Conservation (phyloP, 2,888 invertebrate genomes). For the Erebia ligea region DNA sequence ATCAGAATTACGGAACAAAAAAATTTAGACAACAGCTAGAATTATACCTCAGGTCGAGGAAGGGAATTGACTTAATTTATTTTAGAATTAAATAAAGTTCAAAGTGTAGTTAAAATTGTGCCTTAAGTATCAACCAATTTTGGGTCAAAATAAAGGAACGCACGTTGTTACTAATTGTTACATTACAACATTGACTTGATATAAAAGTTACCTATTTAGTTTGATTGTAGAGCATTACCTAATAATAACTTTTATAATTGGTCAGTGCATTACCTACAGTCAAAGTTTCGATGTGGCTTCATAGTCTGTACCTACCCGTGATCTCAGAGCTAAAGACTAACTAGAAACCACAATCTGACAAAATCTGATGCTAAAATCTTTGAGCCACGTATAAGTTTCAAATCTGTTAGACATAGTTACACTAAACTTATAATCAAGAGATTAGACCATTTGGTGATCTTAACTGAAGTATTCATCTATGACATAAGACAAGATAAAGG, state of each 20-base stretch:
- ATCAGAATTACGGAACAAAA: not conserved
- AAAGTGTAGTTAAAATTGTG: slow-evolving; percentile 80
- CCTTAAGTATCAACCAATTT: slow-evolving; percentile 77
- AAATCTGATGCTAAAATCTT: not conserved
- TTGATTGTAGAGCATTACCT: too few relatives aligned
- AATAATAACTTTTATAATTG: too few relatives aligned
- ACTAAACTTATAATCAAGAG: too few relatives aligned
- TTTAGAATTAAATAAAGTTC: slow-evolving; percentile 77
- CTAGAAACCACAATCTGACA: not conserved
- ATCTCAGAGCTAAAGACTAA: not conserved
- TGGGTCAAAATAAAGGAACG: slow-evolving; percentile 51
- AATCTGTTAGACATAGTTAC: too few relatives aligned
- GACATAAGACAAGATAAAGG: too few relatives aligned
- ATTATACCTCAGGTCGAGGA: slow-evolving; percentile 44
- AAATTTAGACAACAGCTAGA: slow-evolving; percentile 44
- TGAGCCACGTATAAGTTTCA: too few relatives aligned
- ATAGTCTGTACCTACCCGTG: slow-evolving; percentile 1
- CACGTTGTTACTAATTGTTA: slow-evolving; percentile 35
- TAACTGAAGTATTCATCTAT: too few relatives aligned
- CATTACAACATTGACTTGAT: slow-evolving; percentile 7
- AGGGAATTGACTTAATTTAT: slow-evolving; percentile 72
- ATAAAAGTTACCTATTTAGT: too few relatives aligned
- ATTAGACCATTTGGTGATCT: too few relatives aligned
- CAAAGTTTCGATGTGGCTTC: slow-evolving; percentile 33
- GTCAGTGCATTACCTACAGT: not conserved